A percentile compares a stretch with the other conserved stretches of the same genome.
Conservation (phyloP, 2,888 invertebrate species). For the Drosophila heteroneura region DNA sequence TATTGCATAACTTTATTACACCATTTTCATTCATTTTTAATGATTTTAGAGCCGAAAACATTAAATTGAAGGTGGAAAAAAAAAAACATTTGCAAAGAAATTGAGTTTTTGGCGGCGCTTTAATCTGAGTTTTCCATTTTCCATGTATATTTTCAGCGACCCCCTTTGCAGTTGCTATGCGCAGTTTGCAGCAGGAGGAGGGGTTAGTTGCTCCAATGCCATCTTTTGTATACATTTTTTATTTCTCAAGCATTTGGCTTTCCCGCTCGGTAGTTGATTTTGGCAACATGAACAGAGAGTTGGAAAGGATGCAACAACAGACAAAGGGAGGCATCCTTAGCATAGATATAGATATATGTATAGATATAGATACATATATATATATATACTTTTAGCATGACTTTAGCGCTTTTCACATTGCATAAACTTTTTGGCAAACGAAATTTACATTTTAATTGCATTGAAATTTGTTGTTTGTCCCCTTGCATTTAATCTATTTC, state of each 20-base stretch:
- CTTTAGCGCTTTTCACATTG: constrained; percentile 38
- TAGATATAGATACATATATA: constrained; percentile 25
- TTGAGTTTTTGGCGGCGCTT: not conserved
- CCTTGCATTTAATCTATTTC: constrained; percentile 72
- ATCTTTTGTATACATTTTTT: constrained; percentile 58
- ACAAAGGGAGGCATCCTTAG: constrained; percentile 23
- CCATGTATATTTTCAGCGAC: constrained; percentile 2
- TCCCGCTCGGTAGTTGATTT: constrained; percentile 27
- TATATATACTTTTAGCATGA: constrained; percentile 42
- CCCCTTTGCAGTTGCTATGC: not conserved
- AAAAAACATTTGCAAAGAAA: constrained; percentile 13
- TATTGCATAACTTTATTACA: not conserved
- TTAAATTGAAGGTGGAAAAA: constrained; percentile 12
- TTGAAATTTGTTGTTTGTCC: constrained; percentile 72
- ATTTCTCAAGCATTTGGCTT: constrained; percentile 42
- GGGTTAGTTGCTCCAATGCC: constrained; percentile 42
- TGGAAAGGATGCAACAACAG: not conserved
- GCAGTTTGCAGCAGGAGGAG: not conserved
- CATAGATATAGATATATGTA: constrained; percentile 1
- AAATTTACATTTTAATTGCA: constrained; percentile 83
- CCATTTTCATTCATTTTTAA: not conserved
- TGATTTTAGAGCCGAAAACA: not conserved
- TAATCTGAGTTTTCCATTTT: constrained; percentile 33
- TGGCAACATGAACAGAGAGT: constrained; percentile 10
- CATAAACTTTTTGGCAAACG: constrained; percentile 62